Evolutionary conservation across 2,113 vertebrate species (phyloP), one percentile per base, ranked within the genome.

Genomic region (Pseudopodoces humilis): DNA sequence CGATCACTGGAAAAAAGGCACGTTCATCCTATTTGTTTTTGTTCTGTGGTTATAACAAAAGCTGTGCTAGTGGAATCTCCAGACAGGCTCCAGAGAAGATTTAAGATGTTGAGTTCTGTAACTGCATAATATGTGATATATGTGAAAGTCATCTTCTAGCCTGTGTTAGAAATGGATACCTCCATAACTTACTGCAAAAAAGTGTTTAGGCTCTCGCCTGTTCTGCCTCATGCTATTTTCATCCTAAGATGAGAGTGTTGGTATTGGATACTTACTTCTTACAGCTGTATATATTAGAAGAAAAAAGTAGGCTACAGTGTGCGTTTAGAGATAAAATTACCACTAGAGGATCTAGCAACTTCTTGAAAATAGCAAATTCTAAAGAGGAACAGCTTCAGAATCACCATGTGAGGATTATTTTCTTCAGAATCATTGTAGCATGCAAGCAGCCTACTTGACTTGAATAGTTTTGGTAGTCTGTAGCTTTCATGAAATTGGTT

Each of bases 221-320:
- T 56, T 94, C 90, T 88, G 69, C 64, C n/a, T 93, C 21, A 13
- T 60, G 31, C 52, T 83, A 70, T 86, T 95, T 91, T 58, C 83
- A 86, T 90, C 80, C 47, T 15, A 69, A 70, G 2, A 83, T 80
- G 56, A 78, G 44, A 64, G 72, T 62, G 68, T 58, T 90, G 24
- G 22, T 86, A 83, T 86, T 12, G 15, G 67, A 60, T 47, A 28
- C 67, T 95, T 91, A 70, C 68, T 96, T 78, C 55, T 90, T 84
- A 71, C 75, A 88, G 72, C 64, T 83, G 72, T 81, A 56, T 78
- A 35, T 86, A 52, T 78, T 52, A 77, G 56, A 81, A 93, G 69
- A 47, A 93, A 79, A 67, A 92, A 88, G 58, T 90, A 91, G 76
- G 65, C 60, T 93, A 59, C 35, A 50, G 37, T 37, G 53, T 35